These are phyloP conservation scores for Dendroctonus ponderosae DNA, from an alignment of 1,140 invertebrate genomes.

Conservation along the genomic window DNA sequence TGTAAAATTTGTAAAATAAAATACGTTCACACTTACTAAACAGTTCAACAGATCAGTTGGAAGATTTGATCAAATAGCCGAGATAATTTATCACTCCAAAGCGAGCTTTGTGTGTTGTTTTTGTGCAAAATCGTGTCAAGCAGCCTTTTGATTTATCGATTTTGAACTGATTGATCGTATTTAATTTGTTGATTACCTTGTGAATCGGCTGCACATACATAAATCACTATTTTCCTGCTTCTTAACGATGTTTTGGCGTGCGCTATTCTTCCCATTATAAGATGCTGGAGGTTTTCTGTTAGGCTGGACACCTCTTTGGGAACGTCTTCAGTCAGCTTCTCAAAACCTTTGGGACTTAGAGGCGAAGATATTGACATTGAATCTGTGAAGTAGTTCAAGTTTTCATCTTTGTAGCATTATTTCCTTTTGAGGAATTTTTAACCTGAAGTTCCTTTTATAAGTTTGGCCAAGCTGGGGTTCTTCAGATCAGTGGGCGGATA, in stretches of 20 bases:
- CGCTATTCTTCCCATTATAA: conserved; percentile 60
- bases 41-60: too few species aligned
- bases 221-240: conserved; percentile 64
- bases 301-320: conserved; percentile 52
- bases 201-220: conserved; percentile 66
- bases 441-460: conserved; percentile 54
- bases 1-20: too few species aligned
- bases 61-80: too few species aligned
- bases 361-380: conserved; percentile 63
- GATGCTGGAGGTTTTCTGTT: conserved; percentile 52
- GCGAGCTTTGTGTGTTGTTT: too few species aligned
- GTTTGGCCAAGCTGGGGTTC: conserved; percentile 49
- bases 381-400: conserved; percentile 50
- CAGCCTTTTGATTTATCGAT: too few species aligned
- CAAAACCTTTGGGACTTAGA: conserved; percentile 47
- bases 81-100: too few species aligned
- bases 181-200: conserved; percentile 55
- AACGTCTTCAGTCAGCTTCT: conserved; percentile 38
- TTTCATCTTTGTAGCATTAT: background rate
- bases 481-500: conserved; percentile 47
- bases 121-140: too few species aligned
- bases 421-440: background rate
- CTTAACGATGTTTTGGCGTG: conserved; percentile 52
- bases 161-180: too few species aligned
- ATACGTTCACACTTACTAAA: too few species aligned